Evolutionary conservation across 1,140 invertebrate genomes (phyloP).

Genomic region (Calycopis cecrops): DNA sequence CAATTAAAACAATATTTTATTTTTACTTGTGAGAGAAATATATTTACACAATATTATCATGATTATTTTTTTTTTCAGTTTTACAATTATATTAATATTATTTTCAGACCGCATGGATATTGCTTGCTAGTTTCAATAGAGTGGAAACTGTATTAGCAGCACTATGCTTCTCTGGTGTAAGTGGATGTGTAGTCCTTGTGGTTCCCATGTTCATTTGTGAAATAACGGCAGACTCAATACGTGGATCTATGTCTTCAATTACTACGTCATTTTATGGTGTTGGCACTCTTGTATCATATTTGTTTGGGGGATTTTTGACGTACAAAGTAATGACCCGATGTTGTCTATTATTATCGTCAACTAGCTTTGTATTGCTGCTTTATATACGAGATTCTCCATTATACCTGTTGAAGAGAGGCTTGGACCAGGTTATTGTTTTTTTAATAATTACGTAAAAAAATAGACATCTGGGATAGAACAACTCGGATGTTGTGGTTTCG

Average conservation of each 20-base stretch:
- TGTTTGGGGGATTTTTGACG: conserved; percentile 34
- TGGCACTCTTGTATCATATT: conserved; percentile 37
- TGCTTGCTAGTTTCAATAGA: background rate
- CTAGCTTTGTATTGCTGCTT: conserved; percentile 21
- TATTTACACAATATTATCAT: background rate
- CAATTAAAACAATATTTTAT: too few species aligned
- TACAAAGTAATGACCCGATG: conserved; percentile 34
- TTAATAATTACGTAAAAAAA: too few species aligned
- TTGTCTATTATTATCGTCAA: conserved; percentile 25
- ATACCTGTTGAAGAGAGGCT: background rate
- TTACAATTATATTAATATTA: background rate
- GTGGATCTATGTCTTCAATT: conserved; percentile 38
- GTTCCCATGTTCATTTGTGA: background rate
- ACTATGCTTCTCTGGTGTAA: background rate
- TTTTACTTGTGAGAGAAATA: too few species aligned
- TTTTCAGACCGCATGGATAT: background rate
- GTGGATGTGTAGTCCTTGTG: background rate
- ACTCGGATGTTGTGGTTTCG: too few species aligned
- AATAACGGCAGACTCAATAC: background rate
- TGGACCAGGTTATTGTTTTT: background rate
- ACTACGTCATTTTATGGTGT: conserved; percentile 34
- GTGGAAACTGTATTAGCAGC: background rate
- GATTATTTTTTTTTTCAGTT: background rate
- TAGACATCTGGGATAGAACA: too few species aligned
- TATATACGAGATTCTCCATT: conserved; percentile 40